These are phyloP conservation scores for Carassius auratus DNA, from an alignment of 2,113 vertebrate species.

Conservation along the genomic window DNA sequence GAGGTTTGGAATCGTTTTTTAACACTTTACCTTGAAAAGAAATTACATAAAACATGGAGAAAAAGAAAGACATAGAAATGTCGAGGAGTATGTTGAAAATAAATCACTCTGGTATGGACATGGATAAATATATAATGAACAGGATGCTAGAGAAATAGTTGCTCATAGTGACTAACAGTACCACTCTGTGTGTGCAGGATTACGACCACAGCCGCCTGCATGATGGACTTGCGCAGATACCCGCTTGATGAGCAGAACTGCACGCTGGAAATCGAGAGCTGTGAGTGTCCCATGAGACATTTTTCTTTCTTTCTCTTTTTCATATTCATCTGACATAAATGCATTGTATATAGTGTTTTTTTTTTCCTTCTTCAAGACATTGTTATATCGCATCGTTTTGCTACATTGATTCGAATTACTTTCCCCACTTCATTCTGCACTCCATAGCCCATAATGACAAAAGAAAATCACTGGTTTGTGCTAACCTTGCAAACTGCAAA, in stretches of 20 bases:
- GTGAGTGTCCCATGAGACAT: constrained; percentile 79
- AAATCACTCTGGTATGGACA: not conserved
- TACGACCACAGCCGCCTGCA: constrained; percentile 95
- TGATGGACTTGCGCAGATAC: constrained; percentile 96
- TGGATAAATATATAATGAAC: not conserved
- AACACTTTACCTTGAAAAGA: not conserved
- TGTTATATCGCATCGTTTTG: too few relatives aligned
- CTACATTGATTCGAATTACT: too few relatives aligned
- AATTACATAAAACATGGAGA: not conserved
- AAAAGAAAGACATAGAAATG: not conserved
- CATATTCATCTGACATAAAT: not conserved
- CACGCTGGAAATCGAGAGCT: constrained; percentile 95
- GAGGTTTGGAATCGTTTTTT: not conserved
- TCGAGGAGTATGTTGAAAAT: not conserved
- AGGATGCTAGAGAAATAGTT: not conserved
- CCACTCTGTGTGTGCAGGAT: constrained; percentile 76
- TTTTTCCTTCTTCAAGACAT: too few relatives aligned
- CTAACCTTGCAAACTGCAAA: too few relatives aligned
- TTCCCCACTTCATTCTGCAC: too few relatives aligned
- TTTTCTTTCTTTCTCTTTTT: not conserved
- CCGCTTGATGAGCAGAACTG: constrained; percentile 97
- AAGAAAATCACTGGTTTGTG: too few relatives aligned
- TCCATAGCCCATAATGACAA: too few relatives aligned
- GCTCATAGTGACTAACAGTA: constrained; percentile 17
- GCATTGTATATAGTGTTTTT: too few relatives aligned